These are phyloP conservation scores for Temnothorax nylanderi DNA, from an alignment of 1,140 invertebrate species.

Conservation along the genomic window DNA sequence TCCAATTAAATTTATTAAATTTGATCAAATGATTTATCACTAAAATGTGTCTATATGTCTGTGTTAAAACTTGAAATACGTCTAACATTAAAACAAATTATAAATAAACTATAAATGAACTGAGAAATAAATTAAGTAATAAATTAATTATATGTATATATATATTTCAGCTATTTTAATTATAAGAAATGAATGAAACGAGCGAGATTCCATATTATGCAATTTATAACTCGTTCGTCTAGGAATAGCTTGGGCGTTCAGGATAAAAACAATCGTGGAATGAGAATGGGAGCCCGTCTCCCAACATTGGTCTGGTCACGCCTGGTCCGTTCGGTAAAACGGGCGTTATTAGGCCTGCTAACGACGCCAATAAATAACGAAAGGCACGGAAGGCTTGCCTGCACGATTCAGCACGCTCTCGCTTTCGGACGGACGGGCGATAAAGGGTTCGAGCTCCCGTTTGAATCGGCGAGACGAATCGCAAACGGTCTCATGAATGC, in stretches of 20 bases:
- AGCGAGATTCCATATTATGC: not conserved
- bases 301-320: constrained; percentile 72
- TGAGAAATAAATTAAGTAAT: not conserved
- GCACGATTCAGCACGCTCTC: constrained; percentile 78
- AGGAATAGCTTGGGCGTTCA: not conserved
- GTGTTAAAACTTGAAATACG: no score
- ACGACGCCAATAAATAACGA: constrained; percentile 83
- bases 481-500: constrained; percentile 78
- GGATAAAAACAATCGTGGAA: constrained; percentile 1
- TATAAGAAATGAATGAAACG: no score
- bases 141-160: no score
- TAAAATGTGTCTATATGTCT: not conserved
- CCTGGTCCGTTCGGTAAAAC: constrained; percentile 74
- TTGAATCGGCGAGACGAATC: constrained; percentile 80
- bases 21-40: no score
- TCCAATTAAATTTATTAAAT: no score
- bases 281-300: constrained; percentile 5
- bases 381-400: constrained; percentile 77
- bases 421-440: constrained; percentile 76
- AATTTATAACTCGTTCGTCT: constrained; percentile 23
- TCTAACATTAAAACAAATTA: not conserved
- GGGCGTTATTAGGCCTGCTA: constrained; percentile 76
- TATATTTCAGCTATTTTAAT: no score
- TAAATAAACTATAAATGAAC: not conserved
- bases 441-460: constrained; percentile 80